Evolutionary conservation across 1,140 invertebrate species (phyloP), one percentile per base, ranked within the genome.

Genomic region (Dryas iulia): DNA sequence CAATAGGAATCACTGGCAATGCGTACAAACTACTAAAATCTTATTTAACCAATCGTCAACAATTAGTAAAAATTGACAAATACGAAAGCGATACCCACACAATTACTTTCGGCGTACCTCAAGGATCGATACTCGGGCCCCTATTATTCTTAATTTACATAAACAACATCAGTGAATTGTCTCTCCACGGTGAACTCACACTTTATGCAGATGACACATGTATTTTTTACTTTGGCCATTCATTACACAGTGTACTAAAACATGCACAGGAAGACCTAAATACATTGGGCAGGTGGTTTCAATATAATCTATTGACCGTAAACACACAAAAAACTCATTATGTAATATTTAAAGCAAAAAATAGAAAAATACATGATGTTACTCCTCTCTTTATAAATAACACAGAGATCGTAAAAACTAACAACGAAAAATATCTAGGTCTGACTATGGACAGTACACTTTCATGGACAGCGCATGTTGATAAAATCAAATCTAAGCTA

Each of bases 281-380:
- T n/a, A n/a, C n/a, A n/a, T n/a, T n/a, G n/a, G n/a, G n/a, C n/a
- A n/a, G n/a, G n/a, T n/a, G n/a, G n/a, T n/a, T n/a, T n/a, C n/a
- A 66, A 21, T 35, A 57, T 7, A 76, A 76, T 57, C 35, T 73
- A 25, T 18, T 77, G 47, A 73, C 69, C 21, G 60, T 73, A 31
- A 73, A 69, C 57, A 57, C 33, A 53, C 26, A 53, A n/a, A 75
- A 72, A 62, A 75, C 69, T 23, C 62, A 25, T 23, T 74, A 63
- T 60, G 59, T 72, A 26, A 71, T 75, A 23, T 72, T 75, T 39
- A 39, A 28, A 59, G 47, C 66, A 0, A 69, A 69, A 64, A 72
- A 75, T 30, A 75, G 72, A 64, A 18, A 25, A 59, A 57, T 69
- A 53, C 62, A 59, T 11, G 0, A 12, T 12, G 47, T 56, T 59